These are phyloP conservation scores for Pseudoips prasinana DNA, from an alignment of 2,888 invertebrate genomes.

Conservation along the genomic window DNA sequence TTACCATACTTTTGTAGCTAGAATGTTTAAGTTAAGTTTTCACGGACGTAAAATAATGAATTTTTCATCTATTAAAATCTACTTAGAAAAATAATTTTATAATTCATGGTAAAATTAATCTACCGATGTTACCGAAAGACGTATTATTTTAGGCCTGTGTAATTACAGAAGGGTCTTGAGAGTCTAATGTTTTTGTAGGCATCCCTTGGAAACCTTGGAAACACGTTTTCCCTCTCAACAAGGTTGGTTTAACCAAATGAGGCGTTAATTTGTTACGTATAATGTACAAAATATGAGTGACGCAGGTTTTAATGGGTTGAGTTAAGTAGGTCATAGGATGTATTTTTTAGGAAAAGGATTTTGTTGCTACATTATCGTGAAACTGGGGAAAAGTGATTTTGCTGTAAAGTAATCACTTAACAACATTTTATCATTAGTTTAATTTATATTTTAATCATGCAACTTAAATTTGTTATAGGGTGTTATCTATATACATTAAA, in stretches of 20 bases:
- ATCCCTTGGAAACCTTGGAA: conserved; percentile 37
- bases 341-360: no score
- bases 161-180: conserved; percentile 26
- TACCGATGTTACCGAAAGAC: conserved; percentile 7
- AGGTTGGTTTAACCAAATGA: conserved; percentile 35
- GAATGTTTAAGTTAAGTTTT: no score
- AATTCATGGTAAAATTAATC: no score
- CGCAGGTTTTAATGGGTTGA: conserved; percentile 3
- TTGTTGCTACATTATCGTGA: no score
- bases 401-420: no score
- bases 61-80: conserved; percentile 20
- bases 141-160: conserved; percentile 49
- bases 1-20: no score
- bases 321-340: conserved; percentile 4
- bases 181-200: conserved; percentile 34
- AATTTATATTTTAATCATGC: no score
- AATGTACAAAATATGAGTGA: conserved; percentile 19
- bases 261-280: conserved; percentile 37
- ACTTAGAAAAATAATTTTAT: conserved; percentile 18
- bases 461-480: no score
- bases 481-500: no score
- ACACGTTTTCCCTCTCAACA: conserved; percentile 51
- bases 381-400: no score
- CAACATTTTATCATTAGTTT: no score
- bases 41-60: no score